Base-by-base conservation (phyloP, 1,140 invertebrate genomes). In the Drosophila rufa region DNA sequence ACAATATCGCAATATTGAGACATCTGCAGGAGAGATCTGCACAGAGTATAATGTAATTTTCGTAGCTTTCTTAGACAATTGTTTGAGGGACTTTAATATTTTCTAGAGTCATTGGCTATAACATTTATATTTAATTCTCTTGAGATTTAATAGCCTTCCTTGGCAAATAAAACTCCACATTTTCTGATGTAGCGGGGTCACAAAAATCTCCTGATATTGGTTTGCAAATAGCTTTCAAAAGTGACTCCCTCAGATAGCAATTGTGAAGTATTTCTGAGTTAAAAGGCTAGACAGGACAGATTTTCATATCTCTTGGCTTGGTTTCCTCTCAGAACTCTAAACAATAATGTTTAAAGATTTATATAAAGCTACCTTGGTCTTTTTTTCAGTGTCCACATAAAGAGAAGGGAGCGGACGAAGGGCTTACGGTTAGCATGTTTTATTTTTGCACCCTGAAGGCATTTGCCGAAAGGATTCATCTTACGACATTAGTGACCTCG, bases 401-500 rank as follows among this genome's bases (percentile, higher is more conserved):
- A 14, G 5, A 59, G 42, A 12, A 47, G 25, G 25, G 14, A 36
- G 1, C 19, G 64, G 17, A 42, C 33, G 9, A 45, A 27, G 58
- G 61, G 59, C 22, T 65, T 78, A 56, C 42, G 51, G 38, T 64
- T 68, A 30, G 70, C 68, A 79, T 92, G 90, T 92, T 92, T 92
- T 86, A 92, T 92, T 83, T 92, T 92, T 90, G 84, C 90, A 90
- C 80, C 90, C 90, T 77, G 70, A 82, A 91, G 86, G 89, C 89
- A 90, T 91, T 91, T 84, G 89, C 87, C 85, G 64, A 82, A 92
- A 86, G 85, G 85, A 92, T 92, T 92, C 90, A 91, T 92, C 90
- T 91, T 92, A 92, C 90, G 85, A 91, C 85, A 91, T 86, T 79
- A 83, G 80, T 92, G 90, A 92, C 90, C 90, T 92, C 90, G 80